Percentiles rank a stretch among this genome's conserved stretches.
phyloP scores from a whole-genome alignment of 1,140 invertebrate genomes.

The Phenacoccus solenopsis region DNA sequence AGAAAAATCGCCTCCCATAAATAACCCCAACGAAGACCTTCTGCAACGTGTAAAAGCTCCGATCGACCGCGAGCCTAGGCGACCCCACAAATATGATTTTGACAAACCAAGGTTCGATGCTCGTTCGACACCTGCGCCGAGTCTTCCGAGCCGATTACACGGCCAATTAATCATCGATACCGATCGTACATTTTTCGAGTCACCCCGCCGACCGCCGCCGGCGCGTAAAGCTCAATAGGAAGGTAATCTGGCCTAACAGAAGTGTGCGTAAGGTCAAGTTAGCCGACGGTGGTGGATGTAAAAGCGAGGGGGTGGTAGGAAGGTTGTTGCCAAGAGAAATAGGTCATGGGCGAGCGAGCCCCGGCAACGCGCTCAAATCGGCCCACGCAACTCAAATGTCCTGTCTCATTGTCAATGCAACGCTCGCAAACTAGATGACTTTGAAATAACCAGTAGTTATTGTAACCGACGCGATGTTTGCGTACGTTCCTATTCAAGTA shows the following conservation, averaged over 20 bases:
- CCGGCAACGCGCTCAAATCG: background rate
- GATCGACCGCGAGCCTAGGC: too few species aligned
- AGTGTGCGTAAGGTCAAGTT: conserved; percentile 13
- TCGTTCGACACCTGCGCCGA: background rate
- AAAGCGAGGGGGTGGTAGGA: conserved; percentile 12
- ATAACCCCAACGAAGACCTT: too few species aligned
- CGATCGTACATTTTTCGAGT: background rate
- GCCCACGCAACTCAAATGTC: conserved; percentile 14
- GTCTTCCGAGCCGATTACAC: background rate
- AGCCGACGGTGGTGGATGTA: background rate
- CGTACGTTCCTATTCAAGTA: background rate
- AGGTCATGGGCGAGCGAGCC: conserved; percentile 11
- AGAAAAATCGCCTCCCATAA: too few species aligned
- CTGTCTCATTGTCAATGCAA: conserved; percentile 15
- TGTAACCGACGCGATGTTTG: background rate
- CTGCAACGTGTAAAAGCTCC: too few species aligned
- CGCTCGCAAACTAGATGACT: conserved; percentile 13
- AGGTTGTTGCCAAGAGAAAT: conserved; percentile 15
- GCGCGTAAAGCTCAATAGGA: too few species aligned
- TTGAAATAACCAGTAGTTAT: conserved; percentile 13
- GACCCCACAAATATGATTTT: too few species aligned
- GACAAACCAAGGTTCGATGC: background rate
- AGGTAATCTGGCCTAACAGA: background rate
- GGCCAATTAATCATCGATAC: too few species aligned
- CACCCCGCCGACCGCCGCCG: too few species aligned